Percentiles rank a stretch among this genome's conserved stretches.
phyloP scores from a whole-genome alignment of 2,113 vertebrate species.

The Glaucidium brasilianum region DNA sequence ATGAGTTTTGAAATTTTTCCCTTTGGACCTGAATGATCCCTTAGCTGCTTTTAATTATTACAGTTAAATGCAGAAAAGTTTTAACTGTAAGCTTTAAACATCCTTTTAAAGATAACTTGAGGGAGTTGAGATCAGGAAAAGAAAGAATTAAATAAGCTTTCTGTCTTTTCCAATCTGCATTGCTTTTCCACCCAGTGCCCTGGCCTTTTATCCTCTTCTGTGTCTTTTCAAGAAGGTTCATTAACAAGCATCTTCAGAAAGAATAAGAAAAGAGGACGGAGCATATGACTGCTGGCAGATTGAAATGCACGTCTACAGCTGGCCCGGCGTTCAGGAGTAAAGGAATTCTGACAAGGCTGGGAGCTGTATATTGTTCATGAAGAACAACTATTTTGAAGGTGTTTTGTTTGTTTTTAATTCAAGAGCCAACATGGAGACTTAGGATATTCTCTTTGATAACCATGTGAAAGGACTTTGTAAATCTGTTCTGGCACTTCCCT shows the following conservation, averaged over 20 bases:
- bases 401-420: not conserved
- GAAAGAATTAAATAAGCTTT: slow-evolving; percentile 37
- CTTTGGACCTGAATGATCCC: not conserved
- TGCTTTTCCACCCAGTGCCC: slow-evolving; percentile 5
- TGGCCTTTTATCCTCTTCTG: slow-evolving; percentile 4
- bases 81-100: slow-evolving; percentile 32
- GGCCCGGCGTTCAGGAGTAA: not conserved
- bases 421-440: not conserved
- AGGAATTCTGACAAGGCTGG: not conserved
- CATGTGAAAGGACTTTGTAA: not conserved
- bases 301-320: not conserved
- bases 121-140: slow-evolving; percentile 38
- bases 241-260: slow-evolving; percentile 45
- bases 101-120: slow-evolving; percentile 20
- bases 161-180: slow-evolving; percentile 1
- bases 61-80: slow-evolving; percentile 38
- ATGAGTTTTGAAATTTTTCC: not conserved
- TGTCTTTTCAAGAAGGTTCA: slow-evolving; percentile 5
- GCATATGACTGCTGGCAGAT: not conserved
- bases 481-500: not conserved
- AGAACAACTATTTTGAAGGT: not conserved
- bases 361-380: not conserved
- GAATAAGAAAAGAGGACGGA: slow-evolving; percentile 37
- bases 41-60: slow-evolving; percentile 38
- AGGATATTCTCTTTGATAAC: not conserved